phyloP scores from a whole-genome alignment of 1,140 invertebrate genomes.

The Trachelipus rathkii region DNA sequence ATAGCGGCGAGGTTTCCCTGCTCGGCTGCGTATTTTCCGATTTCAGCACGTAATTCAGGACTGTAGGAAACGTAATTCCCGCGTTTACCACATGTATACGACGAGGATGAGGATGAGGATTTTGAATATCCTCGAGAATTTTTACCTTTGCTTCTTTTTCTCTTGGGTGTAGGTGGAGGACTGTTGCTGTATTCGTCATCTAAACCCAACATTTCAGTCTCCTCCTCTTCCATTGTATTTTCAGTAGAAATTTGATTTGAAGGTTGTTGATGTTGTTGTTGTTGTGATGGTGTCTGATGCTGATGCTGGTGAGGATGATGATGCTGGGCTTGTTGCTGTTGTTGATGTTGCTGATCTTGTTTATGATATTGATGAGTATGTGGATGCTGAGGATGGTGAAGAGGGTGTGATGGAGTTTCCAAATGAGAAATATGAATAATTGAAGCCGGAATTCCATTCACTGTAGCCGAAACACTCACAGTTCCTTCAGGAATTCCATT shows the following conservation, averaged over 20 bases:
- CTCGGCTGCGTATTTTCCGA: constrained; percentile 51
- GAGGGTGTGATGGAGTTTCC: not conserved
- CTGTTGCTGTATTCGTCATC: constrained; percentile 32
- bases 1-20: constrained; percentile 50
- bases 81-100: constrained; percentile 30
- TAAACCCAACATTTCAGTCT: constrained; percentile 22
- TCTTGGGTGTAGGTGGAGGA: constrained; percentile 31
- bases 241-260: not conserved
- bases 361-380: constrained; percentile 12
- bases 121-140: not conserved
- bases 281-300: constrained; percentile 3
- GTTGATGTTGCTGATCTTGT: constrained; percentile 9
- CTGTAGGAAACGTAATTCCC: constrained; percentile 50
- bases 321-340: not conserved
- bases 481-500: not conserved
- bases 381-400: not conserved
- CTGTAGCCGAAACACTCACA: constrained; percentile 7
- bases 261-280: constrained; percentile 31
- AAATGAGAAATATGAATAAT: constrained; percentile 19
- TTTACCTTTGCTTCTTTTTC: constrained; percentile 34
- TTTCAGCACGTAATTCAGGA: constrained; percentile 51
- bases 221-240: not conserved
- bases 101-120: not conserved
- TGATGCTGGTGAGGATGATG: constrained; percentile 18
- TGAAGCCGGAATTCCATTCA: not conserved